A percentile compares a stretch with the other conserved stretches of the same genome.
Conservation (phyloP, 92 coral and sea anemone genomes). For the Siderastrea siderea region DNA sequence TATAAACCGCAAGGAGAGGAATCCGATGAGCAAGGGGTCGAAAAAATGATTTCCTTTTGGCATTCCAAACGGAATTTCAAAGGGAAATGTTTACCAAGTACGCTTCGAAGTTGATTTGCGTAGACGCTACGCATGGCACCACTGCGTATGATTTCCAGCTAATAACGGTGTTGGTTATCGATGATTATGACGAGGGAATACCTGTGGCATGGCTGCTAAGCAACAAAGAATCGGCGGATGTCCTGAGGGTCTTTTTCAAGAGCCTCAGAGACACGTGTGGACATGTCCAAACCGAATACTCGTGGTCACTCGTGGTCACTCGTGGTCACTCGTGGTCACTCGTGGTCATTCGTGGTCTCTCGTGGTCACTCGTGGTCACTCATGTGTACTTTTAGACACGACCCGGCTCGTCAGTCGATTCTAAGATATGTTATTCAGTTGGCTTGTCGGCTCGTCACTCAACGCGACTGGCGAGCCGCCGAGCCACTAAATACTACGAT, state of each 20-base stretch:
- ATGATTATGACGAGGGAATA: constrained; percentile 17
- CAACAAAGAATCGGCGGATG: constrained; percentile 20
- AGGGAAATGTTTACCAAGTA: constrained; percentile 22
- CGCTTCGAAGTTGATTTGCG: constrained; percentile 15
- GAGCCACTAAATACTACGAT: no score
- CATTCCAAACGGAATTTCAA: constrained; percentile 23
- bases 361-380: no score
- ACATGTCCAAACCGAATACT: not conserved
- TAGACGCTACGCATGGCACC: not conserved
- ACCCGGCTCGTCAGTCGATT: no score
- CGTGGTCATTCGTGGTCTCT: no score
- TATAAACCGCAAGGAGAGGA: constrained; percentile 20
- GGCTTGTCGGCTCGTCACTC: no score
- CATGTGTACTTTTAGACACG: no score
- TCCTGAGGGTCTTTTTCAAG: constrained; percentile 29
- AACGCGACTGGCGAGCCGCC: no score
- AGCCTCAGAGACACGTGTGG: constrained; percentile 30
- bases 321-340: no score
- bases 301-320: no score
- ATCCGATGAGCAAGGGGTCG: not conserved
- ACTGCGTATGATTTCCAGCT: not conserved
- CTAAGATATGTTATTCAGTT: no score
- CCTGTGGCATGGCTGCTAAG: constrained; percentile 27
- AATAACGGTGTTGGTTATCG: constrained; percentile 11
- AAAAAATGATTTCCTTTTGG: constrained; percentile 35